Evolutionary conservation across 2,113 vertebrate genomes (phyloP).

Genomic region (Charadrius vociferus): DNA sequence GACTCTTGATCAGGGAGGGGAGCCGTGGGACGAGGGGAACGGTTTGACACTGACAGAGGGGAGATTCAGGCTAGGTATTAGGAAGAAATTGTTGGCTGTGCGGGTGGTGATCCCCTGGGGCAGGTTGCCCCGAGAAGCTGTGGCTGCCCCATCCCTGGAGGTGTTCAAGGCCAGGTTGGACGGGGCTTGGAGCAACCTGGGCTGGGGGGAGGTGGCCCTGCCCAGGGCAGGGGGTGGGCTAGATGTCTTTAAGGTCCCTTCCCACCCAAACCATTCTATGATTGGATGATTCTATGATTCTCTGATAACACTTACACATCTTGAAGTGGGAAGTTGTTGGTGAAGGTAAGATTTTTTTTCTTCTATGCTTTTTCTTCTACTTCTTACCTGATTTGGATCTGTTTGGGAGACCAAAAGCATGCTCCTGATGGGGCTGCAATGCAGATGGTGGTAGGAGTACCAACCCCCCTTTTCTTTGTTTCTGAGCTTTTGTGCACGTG

Average conservation of each 20-base stretch:
- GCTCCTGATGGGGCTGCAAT: background rate
- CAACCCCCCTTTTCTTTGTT: background rate
- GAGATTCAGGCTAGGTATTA: background rate
- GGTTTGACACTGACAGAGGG: background rate
- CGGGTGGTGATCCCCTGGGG: background rate
- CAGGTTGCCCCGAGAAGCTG: too few relatives aligned
- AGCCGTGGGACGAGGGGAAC: background rate
- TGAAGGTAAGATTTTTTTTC: background rate
- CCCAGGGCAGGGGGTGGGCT: background rate
- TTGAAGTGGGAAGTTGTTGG: background rate
- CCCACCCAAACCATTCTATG: background rate
- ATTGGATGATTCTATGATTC: background rate
- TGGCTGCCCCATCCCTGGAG: too few relatives aligned
- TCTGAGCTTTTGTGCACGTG: background rate
- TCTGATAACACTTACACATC: background rate
- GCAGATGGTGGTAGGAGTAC: background rate
- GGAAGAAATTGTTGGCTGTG: background rate
- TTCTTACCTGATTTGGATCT: background rate
- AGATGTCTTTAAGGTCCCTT: background rate
- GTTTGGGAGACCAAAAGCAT: background rate
- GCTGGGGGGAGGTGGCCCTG: too few relatives aligned
- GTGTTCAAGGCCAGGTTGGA: too few relatives aligned
- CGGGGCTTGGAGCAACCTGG: too few relatives aligned
- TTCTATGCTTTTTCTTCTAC: background rate
- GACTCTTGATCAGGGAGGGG: background rate